Evolutionary conservation across 1,140 invertebrate species (phyloP).

Genomic region (Drosophila serrata): DNA sequence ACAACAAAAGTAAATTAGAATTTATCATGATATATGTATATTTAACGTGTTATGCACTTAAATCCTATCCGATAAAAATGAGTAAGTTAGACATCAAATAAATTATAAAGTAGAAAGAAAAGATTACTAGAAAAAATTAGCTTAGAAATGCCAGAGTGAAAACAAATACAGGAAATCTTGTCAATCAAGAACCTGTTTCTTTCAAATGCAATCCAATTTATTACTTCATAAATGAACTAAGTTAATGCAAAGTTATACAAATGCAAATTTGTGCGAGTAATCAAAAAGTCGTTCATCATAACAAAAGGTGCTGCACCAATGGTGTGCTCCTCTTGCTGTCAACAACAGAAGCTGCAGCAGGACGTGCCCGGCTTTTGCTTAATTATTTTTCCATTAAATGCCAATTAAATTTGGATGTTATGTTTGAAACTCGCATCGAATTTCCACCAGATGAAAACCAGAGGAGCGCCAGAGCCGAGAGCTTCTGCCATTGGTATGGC

Average conservation of each 20-base stretch:
- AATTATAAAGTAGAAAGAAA: background rate
- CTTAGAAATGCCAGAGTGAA: background rate
- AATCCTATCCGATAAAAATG: no score
- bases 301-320: background rate
- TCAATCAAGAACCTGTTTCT: constrained; percentile 1
- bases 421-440: constrained; percentile 31
- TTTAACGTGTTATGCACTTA: background rate
- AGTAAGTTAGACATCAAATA: background rate
- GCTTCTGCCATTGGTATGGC: constrained; percentile 27
- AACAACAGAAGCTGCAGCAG: constrained; percentile 17
- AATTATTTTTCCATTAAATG: constrained; percentile 75
- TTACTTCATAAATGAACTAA: background rate
- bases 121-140: background rate
- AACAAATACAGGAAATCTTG: background rate
- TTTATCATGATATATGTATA: background rate
- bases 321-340: constrained; percentile 34
- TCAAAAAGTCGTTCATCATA: constrained; percentile 20
- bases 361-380: constrained; percentile 40
- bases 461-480: background rate
- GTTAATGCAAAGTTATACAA: background rate
- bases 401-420: constrained; percentile 65
- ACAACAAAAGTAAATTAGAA: background rate
- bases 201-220: background rate
- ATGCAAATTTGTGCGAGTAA: constrained; percentile 11
- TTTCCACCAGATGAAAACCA: constrained; percentile 6